Evolutionary conservation across 1,140 invertebrate genomes (phyloP).

Genomic region (Drosophila varians): DNA sequence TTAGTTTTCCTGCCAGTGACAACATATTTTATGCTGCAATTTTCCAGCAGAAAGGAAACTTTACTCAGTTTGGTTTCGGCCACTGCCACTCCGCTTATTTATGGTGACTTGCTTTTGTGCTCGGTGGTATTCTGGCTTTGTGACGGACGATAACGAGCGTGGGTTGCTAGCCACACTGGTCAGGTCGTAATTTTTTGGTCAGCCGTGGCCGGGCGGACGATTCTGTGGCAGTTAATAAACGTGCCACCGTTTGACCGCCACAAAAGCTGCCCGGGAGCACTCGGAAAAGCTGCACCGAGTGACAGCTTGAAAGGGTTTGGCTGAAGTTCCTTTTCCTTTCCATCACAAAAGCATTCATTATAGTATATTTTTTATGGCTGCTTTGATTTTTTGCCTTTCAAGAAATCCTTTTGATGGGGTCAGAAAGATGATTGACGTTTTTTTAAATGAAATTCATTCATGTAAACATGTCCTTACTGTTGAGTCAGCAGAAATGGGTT

Average conservation of each 20-base stretch:
- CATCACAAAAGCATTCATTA: slow-evolving; percentile 14
- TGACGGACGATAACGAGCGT: slow-evolving; percentile 50
- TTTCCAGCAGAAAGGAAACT: slow-evolving; percentile 24
- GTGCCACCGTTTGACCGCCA: slow-evolving; percentile 33
- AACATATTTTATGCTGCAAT: slow-evolving; percentile 54
- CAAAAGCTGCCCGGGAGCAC: slow-evolving; percentile 32
- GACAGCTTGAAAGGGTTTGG: slow-evolving; percentile 52
- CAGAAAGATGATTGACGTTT: slow-evolving; percentile 20
- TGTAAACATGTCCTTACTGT: background rate
- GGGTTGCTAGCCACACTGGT: slow-evolving; percentile 15
- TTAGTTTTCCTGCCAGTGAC: slow-evolving; percentile 42
- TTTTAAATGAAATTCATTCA: slow-evolving; percentile 5
- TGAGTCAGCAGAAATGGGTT: background rate
- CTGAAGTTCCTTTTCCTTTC: slow-evolving; percentile 22
- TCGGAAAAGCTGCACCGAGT: slow-evolving; percentile 22
- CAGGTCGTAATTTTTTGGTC: slow-evolving; percentile 34
- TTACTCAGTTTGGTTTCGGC: slow-evolving; percentile 8
- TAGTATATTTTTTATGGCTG: background rate
- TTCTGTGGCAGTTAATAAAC: slow-evolving; percentile 65
- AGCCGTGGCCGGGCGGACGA: slow-evolving; percentile 17
- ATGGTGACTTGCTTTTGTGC: slow-evolving; percentile 44
- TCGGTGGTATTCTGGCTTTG: slow-evolving; percentile 37
- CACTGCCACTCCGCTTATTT: slow-evolving; percentile 31
- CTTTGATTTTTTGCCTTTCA: slow-evolving; percentile 7
- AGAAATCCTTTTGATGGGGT: background rate